Percentiles rank a stretch among this genome's conserved stretches.
Conservation (phyloP, 53 echinoderm and acorn worm species). For the Crossaster papposus region DNA sequence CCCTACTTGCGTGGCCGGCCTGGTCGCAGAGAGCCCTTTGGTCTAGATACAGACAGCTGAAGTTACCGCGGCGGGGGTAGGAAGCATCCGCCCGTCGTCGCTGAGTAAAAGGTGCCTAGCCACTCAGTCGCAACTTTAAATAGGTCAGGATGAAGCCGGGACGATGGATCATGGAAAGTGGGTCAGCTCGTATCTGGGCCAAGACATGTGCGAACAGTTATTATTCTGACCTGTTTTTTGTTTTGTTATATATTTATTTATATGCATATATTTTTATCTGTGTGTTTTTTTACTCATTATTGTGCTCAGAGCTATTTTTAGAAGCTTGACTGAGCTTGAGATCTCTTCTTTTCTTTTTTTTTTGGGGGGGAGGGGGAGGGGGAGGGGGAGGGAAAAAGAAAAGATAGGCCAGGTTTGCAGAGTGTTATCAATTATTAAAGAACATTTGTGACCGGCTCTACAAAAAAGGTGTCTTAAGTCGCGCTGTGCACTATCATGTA, state of each 20-base stretch:
- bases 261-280: background rate
- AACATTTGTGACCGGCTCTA: background rate
- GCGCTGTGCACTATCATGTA: too few species aligned
- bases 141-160: conserved; percentile 50
- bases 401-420: conserved; percentile 9
- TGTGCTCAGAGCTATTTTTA: conserved; percentile 2
- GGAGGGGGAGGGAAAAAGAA: too few species aligned
- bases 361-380: too few species aligned
- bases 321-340: background rate
- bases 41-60: conserved; percentile 42
- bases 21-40: conserved; percentile 3
- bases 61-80: conserved; percentile 6
- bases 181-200: conserved; percentile 56
- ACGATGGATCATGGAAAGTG: conserved; percentile 55
- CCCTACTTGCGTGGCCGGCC: background rate
- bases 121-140: conserved; percentile 44
- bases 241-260: background rate
- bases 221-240: conserved; percentile 46
- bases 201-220: conserved; percentile 43
- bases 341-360: conserved; percentile 20
- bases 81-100: conserved; percentile 32
- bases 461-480: too few species aligned
- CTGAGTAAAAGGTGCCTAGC: conserved; percentile 41
- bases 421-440: background rate
- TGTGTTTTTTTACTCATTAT: background rate